phyloP scores from a whole-genome alignment of 2,797 vertebrate species.

The Neomorphus geoffroyi region DNA sequence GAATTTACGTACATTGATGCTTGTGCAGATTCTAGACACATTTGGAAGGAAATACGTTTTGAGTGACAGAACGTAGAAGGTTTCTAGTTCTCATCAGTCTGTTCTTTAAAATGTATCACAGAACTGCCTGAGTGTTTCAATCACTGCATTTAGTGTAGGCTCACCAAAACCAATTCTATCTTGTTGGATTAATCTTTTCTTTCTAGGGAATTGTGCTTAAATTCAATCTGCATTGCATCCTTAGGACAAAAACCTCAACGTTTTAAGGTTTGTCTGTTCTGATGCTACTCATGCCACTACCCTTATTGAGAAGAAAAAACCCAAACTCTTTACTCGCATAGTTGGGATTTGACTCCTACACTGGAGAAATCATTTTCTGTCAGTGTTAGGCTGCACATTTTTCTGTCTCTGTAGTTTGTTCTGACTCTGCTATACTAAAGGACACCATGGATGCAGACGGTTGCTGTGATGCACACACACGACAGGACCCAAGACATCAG shows the following conservation, averaged over 20 bases:
- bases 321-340: not conserved
- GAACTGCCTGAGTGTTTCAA: constrained; percentile 9
- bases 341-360: not conserved
- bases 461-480: not conserved
- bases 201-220: not conserved
- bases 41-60: constrained; percentile 16
- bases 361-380: not conserved
- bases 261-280: not conserved
- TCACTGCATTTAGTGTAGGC: not conserved
- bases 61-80: not conserved
- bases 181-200: not conserved
- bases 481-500: not conserved
- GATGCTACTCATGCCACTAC: not conserved
- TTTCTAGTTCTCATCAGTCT: constrained; percentile 10
- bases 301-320: not conserved
- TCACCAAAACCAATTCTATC: not conserved
- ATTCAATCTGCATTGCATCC: not conserved
- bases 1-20: constrained; percentile 36
- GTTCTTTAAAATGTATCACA: not conserved
- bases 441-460: not conserved
- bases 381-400: not conserved
- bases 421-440: not conserved
- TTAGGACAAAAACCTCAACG: not conserved
- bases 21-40: constrained; percentile 22
- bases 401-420: not conserved